Conservation (phyloP, 2,797 vertebrate genomes). For the Neosilurus hyrtlii region DNA sequence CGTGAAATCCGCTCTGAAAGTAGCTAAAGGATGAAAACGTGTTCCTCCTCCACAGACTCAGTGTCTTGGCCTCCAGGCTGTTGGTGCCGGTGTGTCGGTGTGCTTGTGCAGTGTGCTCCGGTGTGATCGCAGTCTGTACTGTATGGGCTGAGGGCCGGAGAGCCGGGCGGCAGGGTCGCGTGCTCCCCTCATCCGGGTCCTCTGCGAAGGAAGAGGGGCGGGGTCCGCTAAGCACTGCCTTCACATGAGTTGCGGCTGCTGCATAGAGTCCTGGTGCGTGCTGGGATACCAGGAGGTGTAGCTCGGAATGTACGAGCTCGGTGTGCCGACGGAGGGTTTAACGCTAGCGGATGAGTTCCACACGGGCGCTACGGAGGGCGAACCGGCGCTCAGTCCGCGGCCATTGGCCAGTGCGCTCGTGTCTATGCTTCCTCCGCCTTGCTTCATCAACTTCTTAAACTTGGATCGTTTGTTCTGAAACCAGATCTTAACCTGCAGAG, state of each 20-base stretch:
- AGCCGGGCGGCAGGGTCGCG: conserved; percentile 50
- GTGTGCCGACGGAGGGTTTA: conserved; percentile 83
- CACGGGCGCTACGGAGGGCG: conserved; percentile 87
- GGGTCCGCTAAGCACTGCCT: conserved; percentile 57
- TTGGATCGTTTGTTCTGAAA: conserved; percentile 94
- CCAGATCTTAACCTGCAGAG: conserved; percentile 89
- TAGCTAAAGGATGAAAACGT: conserved; percentile 55
- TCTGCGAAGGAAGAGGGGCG: conserved; percentile 56
- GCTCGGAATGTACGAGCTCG: conserved; percentile 93
- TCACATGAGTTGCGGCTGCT: conserved; percentile 98
- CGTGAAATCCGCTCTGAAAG: conserved; percentile 60
- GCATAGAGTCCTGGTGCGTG: conserved; percentile 98
- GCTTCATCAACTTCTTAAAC: conserved; percentile 94
- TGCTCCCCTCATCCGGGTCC: conserved; percentile 65
- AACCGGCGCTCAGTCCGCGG: conserved; percentile 85
- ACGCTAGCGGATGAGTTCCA: conserved; percentile 89
- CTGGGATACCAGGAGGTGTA: conserved; percentile 98
- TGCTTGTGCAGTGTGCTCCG: conserved; percentile 70
- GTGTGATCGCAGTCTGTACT: conserved; percentile 63
- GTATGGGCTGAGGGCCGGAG: conserved; percentile 35
- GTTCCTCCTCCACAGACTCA: conserved; percentile 67
- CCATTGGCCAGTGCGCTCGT: conserved; percentile 83
- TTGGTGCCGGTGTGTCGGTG: conserved; percentile 63
- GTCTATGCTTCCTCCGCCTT: conserved; percentile 89
- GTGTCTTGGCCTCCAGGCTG: conserved; percentile 63